Evolutionary conservation across 2,888 invertebrate species (phyloP), one percentile per base, ranked within the genome.

Genomic region (Diogma glabrata): DNA sequence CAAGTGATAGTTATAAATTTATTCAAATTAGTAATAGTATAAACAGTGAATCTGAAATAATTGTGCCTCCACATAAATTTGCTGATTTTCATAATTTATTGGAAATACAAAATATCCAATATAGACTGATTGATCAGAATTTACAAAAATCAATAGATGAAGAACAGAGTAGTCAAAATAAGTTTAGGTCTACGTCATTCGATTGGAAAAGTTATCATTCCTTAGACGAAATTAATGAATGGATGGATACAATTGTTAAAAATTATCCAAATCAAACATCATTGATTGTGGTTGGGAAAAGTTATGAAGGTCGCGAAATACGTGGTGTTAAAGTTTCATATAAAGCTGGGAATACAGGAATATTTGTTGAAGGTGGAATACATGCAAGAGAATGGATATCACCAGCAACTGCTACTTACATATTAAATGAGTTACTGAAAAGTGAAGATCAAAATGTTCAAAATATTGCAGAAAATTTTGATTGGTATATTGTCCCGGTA

Each of bases 401-500:
- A 12, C 71, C 74, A 2, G 72, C 75, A 2, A 68, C 71, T 1
- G 70, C 70, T 0, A 64, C 72, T 7, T 73, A 69, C 59, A 67
- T 77, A 24, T 64, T 78, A 24, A 72, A 77, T 55, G 62, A 75
- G 63, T 56, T 78, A 9, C 58, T 77, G 17, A 69, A 67, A 7
- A 71, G 69, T 52, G 57, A 55, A 0, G 67, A 74, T 57, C 52
- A 64, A 1, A 54, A 56, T 10, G 60, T 70, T 8, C 61, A 70
- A n/a, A 54, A 60, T 16, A 60, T 76, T 51, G 69, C 75, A 4
- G 69, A 75, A 56, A 64, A 65, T 51, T 75, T 73, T 56, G 76
- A 78, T 58, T 78, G 82, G 77, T 79, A 81, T 66, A 75, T 84
- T 55, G 69, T 83, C 64, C 84, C 84, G 1, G 73, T 82, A 26